Base-by-base conservation (phyloP, 1,140 invertebrate genomes). In the Medauroidea extradentata region DNA sequence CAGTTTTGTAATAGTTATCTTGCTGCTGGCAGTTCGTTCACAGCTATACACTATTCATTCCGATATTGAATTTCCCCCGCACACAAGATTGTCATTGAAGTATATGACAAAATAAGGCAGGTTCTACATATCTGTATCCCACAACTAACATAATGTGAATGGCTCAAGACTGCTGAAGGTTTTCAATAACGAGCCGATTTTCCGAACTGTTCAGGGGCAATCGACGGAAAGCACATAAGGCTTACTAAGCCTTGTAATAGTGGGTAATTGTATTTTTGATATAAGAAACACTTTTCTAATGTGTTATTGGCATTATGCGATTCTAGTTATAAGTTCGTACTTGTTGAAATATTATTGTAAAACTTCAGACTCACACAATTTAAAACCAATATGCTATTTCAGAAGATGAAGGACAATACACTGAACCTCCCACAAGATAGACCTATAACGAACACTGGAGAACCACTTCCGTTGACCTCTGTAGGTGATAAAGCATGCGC, bases 401-500 rank as follows among this genome's bases (percentile, higher is more conserved):
- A 57, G 51, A 46, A 57, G 24, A 46, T 65, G 42, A 18, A 54
- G 44, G 59, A 43, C 18, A 57, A 60, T 19, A 29, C 25, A n/a
- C 39, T 57, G 29, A 16, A 61, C 29, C 38, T 67, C 50, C 65
- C 63, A 29, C 19, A 27, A 53, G 60, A 57, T 39, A 59, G 59
- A 51, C 60, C 48, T 25, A 49, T 67, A 38, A 60, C 60, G 29
- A 59, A 58, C 38, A 43, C 58, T 57, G 24, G 49, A 49, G 59
- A 57, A 16, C 29, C 44, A 34, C 39, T 66, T 19, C 61, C 59
- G 23, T 68, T 69, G 41, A 62, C 62, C 41, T 79, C 58, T n/a
- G 65, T 78, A 24, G 76, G 66, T 18, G 76, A 79, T 66, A 73
- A 75, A 39, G 75, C 73, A 41, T 79, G 78, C 66, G 69, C n/a